A percentile compares a stretch with the other conserved stretches of the same genome.
phyloP scores from a whole-genome alignment of 2,113 vertebrate genomes.

The Camarhynchus parvulus region DNA sequence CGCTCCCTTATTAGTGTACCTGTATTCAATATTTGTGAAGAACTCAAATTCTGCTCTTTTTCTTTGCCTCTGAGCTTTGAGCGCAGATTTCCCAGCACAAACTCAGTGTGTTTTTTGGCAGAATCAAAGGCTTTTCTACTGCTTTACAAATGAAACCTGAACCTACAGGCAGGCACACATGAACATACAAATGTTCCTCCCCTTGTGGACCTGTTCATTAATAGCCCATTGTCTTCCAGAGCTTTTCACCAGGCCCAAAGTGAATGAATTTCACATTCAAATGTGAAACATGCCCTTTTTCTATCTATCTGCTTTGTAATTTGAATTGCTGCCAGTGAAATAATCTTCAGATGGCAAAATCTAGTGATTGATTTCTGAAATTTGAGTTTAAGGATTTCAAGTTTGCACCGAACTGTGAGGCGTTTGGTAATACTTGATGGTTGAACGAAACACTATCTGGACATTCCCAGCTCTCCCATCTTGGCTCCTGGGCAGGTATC shows the following conservation, averaged over 20 bases:
- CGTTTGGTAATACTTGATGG: not conserved
- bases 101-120: not conserved
- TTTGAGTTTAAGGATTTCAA: not conserved
- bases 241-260: not conserved
- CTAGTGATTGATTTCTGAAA: not conserved
- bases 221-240: not conserved
- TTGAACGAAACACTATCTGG: not conserved
- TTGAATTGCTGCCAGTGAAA: not conserved
- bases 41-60: not conserved
- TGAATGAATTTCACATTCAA: not conserved
- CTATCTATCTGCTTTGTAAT: not conserved
- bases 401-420: not conserved
- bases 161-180: not conserved
- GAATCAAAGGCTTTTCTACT: not conserved
- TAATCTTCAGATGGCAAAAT: not conserved
- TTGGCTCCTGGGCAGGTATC: not conserved
- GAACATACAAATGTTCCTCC: not conserved
- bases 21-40: slow-evolving; percentile 46
- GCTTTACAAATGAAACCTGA: not conserved
- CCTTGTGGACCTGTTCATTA: not conserved
- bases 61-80: not conserved
- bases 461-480: too few species aligned
- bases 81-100: not conserved
- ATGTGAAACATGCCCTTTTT: not conserved
- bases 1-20: not conserved